Evolutionary conservation across 1,140 invertebrate genomes (phyloP).

Genomic region (Vanessa atalanta): DNA sequence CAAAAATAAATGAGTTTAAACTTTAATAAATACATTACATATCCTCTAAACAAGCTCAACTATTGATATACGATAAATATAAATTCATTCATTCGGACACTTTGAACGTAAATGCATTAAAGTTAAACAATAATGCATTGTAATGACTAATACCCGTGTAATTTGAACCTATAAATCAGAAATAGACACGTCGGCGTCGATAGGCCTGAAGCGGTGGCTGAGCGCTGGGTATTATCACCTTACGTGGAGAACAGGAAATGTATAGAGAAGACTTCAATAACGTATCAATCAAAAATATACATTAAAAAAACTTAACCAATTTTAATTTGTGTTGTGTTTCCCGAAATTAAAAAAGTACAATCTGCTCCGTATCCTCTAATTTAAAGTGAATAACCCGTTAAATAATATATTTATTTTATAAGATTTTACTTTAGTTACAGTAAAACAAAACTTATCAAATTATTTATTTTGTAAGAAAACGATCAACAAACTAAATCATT

Average conservation of each 20-base stretch:
- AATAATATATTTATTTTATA: too few relatives aligned
- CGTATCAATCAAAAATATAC: not conserved
- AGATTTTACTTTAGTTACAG: too few relatives aligned
- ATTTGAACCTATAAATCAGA: conserved; percentile 48
- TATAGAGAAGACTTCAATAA: not conserved
- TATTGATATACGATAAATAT: not conserved
- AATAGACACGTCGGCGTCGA: conserved; percentile 40
- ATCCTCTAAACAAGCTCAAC: too few relatives aligned
- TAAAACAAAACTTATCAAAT: too few relatives aligned
- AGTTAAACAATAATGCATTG: conserved; percentile 34
- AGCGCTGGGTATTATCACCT: conserved; percentile 64
- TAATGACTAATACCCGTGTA: conserved; percentile 42
- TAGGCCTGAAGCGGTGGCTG: conserved; percentile 54
- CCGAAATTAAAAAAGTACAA: conserved; percentile 5
- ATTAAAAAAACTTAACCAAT: not conserved
- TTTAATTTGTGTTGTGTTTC: too few relatives aligned
- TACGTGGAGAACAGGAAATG: conserved; percentile 32
- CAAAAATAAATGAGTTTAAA: too few relatives aligned
- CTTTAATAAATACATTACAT: too few relatives aligned
- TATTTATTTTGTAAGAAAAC: too few relatives aligned
- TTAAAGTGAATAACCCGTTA: too few relatives aligned
- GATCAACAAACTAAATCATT: too few relatives aligned
- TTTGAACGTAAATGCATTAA: not conserved
- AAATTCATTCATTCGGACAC: not conserved
- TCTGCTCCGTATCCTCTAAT: too few relatives aligned